phyloP scores from a whole-genome alignment of 2,888 invertebrate species.

The Lasioglossum lativentre region DNA sequence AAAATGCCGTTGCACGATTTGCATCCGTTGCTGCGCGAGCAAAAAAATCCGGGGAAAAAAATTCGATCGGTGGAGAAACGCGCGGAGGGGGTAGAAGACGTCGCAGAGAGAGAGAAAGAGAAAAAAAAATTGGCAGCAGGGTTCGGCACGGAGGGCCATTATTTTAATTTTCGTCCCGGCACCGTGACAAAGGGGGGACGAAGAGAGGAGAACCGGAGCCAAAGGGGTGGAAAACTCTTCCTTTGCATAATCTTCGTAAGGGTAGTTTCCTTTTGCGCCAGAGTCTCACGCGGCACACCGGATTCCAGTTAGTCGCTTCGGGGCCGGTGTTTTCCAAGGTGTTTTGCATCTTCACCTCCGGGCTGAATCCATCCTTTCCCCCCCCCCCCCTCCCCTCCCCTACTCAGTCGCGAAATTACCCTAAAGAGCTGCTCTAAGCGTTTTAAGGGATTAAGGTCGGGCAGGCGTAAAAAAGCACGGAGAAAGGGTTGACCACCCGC shows the following conservation, averaged over 20 bases:
- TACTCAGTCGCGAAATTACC: constrained; percentile 74
- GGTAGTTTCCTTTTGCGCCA: constrained; percentile 66
- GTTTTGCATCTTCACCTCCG: constrained; percentile 62
- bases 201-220: constrained; percentile 8
- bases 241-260: constrained; percentile 79
- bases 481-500: constrained; percentile 84
- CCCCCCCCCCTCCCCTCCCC: constrained; percentile 1
- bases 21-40: constrained; percentile 67
- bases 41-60: constrained; percentile 59
- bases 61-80: constrained; percentile 44
- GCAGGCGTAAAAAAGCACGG: constrained; percentile 82
- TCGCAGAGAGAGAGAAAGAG: constrained; percentile 3
- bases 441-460: constrained; percentile 84
- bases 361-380: constrained; percentile 32
- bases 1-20: constrained; percentile 79
- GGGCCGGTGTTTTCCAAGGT: constrained; percentile 62
- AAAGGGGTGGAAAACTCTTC: constrained; percentile 61
- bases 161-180: constrained; percentile 50
- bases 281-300: constrained; percentile 69
- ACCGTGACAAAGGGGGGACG: constrained; percentile 40
- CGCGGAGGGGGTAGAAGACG: constrained; percentile 42
- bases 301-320: constrained; percentile 61
- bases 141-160: constrained; percentile 40
- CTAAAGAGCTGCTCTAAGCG: constrained; percentile 83
- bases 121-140: constrained; percentile 47